These are phyloP conservation scores for Cetonia aurata DNA, from an alignment of 2,888 invertebrate genomes.

Conservation along the genomic window DNA sequence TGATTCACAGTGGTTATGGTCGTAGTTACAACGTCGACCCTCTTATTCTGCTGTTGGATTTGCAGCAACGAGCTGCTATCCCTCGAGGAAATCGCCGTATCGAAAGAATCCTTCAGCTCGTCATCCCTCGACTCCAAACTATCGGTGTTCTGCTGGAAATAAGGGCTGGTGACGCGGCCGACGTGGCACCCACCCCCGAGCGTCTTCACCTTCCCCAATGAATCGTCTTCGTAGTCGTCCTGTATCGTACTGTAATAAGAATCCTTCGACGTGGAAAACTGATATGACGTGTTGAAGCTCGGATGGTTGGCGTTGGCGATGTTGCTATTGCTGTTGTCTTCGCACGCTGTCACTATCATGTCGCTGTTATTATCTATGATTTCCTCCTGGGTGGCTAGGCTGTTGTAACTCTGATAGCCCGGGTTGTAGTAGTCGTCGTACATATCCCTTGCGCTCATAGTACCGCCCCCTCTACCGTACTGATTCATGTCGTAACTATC, in stretches of 20 bases:
- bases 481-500: conserved; percentile 63
- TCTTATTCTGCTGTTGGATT: conserved; percentile 55
- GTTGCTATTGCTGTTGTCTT: conserved; percentile 33
- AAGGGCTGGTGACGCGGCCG: conserved; percentile 58
- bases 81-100: conserved; percentile 68
- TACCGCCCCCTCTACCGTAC: conserved; percentile 62
- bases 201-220: conserved; percentile 49
- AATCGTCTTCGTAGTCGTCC: conserved; percentile 52
- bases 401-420: conserved; percentile 78
- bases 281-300: conserved; percentile 54
- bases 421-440: conserved; percentile 80
- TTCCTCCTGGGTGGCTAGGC: conserved; percentile 65
- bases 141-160: conserved; percentile 68
- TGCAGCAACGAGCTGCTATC: conserved; percentile 65
- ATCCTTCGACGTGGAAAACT: conserved; percentile 54
- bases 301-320: conserved; percentile 52
- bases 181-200: conserved; percentile 54
- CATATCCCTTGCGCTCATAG: conserved; percentile 63
- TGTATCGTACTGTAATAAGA: conserved; percentile 57
- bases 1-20: neutral
- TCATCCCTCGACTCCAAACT: conserved; percentile 71
- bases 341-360: too few relatives aligned
- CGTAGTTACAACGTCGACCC: conserved; percentile 53
- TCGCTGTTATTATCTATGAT: conserved; percentile 46
- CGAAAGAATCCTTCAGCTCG: conserved; percentile 70